Evolutionary conservation across 2,888 invertebrate genomes (phyloP).

Genomic region (Lutraria lutraria): DNA sequence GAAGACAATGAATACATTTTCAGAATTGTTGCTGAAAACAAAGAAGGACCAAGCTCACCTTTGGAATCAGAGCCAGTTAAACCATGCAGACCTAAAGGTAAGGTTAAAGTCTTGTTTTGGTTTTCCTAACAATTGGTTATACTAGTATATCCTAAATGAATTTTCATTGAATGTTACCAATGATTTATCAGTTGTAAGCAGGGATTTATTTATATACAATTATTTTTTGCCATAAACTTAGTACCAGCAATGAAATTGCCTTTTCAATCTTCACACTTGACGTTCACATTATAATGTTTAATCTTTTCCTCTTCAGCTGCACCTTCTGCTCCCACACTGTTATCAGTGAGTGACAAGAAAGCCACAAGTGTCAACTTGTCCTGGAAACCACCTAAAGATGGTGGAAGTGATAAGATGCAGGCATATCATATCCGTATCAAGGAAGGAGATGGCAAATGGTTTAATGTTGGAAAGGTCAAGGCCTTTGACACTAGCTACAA

Average conservation of each 20-base stretch:
- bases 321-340: slow-evolving; percentile 78
- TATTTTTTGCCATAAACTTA: too few species aligned
- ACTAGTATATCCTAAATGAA: too few species aligned
- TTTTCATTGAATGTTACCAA: too few species aligned
- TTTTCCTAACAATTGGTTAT: too few species aligned
- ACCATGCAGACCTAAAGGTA: slow-evolving; percentile 89
- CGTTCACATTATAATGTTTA: neutral
- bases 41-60: slow-evolving; percentile 81
- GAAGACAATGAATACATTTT: slow-evolving; percentile 87
- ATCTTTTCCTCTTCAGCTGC: slow-evolving; percentile 72
- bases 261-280: neutral
- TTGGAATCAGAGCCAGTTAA: slow-evolving; percentile 76
- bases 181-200: too few species aligned
- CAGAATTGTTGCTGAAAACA: slow-evolving; percentile 84
- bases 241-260: neutral
- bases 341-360: slow-evolving; percentile 75
- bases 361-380: slow-evolving; percentile 78
- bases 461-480: slow-evolving; percentile 96
- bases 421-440: slow-evolving; percentile 84
- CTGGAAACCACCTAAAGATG: slow-evolving; percentile 87
- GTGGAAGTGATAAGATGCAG: slow-evolving; percentile 85
- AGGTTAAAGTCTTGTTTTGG: slow-evolving; percentile 86
- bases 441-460: slow-evolving; percentile 92
- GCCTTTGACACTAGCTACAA: slow-evolving; percentile 79
- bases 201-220: too few species aligned